Evolutionary conservation across 2,888 invertebrate species (phyloP).

Genomic region (Linnaemya vulpina): DNA sequence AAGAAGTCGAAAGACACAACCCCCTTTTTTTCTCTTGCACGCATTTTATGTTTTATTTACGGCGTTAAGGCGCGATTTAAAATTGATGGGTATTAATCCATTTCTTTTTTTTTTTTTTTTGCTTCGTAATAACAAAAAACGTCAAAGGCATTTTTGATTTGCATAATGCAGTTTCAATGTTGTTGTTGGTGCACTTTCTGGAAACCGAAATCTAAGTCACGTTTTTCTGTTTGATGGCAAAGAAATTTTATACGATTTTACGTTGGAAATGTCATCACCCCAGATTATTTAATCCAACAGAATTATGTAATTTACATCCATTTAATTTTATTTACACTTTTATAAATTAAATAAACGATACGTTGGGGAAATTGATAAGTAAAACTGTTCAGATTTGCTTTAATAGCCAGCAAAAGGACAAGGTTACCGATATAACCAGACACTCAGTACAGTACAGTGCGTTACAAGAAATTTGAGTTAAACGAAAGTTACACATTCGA

Average conservation of each 20-base stretch:
- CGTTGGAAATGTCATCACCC: neutral
- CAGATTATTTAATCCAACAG: neutral
- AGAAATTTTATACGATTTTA: neutral
- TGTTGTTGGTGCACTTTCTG: neutral
- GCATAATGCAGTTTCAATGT: conserved; percentile 21
- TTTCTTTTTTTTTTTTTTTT: neutral
- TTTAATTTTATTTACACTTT: neutral
- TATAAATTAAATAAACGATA: too few relatives aligned
- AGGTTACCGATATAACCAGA: too few relatives aligned
- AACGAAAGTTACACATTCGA: too few relatives aligned
- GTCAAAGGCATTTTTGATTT: conserved; percentile 35
- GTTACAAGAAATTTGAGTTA: too few relatives aligned
- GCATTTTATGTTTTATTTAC: conserved; percentile 38
- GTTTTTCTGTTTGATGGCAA: conserved; percentile 6
- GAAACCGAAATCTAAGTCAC: conserved; percentile 34
- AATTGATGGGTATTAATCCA: conserved; percentile 37
- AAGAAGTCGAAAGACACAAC: neutral
- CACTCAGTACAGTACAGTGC: too few relatives aligned
- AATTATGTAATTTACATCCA: neutral
- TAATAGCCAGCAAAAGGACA: too few relatives aligned
- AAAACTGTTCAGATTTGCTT: too few relatives aligned
- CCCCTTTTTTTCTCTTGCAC: conserved; percentile 25
- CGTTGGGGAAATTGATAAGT: too few relatives aligned
- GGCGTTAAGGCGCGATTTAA: conserved; percentile 31
- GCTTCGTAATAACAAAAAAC: conserved; percentile 9